Conservation (phyloP, 2,888 invertebrate species). For the Conistra vaccinii region DNA sequence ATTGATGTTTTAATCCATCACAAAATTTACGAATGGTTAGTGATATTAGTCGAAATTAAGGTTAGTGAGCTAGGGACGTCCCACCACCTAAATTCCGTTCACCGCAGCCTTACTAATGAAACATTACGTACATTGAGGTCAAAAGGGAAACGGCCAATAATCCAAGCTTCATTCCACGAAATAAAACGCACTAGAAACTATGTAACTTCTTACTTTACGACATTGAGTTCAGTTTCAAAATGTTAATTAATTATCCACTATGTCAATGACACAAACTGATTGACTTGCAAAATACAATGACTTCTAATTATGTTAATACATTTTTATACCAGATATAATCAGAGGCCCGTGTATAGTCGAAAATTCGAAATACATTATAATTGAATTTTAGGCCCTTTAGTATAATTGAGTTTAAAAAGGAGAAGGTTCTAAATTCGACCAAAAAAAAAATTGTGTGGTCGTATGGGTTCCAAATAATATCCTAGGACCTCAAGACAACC, state of each 20-base stretch:
- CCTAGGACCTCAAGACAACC: too few relatives aligned
- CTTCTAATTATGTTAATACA: conserved; percentile 38
- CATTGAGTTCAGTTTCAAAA: neutral
- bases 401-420: too few relatives aligned
- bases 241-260: neutral
- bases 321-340: neutral
- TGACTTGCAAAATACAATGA: conserved; percentile 45
- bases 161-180: neutral
- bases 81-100: neutral
- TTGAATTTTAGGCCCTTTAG: neutral
- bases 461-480: too few relatives aligned
- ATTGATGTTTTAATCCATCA: too few relatives aligned
- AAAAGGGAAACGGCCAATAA: neutral
- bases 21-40: too few relatives aligned
- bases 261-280: conserved; percentile 45
- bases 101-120: neutral
- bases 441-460: too few relatives aligned
- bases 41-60: too few relatives aligned
- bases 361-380: neutral
- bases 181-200: neutral
- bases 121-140: neutral
- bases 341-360: neutral
- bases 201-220: neutral
- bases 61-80: neutral
- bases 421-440: too few relatives aligned